Percentiles rank a stretch among this genome's conserved stretches.
phyloP scores from a whole-genome alignment of 2,888 invertebrate genomes.

The Ormia ochracea region DNA sequence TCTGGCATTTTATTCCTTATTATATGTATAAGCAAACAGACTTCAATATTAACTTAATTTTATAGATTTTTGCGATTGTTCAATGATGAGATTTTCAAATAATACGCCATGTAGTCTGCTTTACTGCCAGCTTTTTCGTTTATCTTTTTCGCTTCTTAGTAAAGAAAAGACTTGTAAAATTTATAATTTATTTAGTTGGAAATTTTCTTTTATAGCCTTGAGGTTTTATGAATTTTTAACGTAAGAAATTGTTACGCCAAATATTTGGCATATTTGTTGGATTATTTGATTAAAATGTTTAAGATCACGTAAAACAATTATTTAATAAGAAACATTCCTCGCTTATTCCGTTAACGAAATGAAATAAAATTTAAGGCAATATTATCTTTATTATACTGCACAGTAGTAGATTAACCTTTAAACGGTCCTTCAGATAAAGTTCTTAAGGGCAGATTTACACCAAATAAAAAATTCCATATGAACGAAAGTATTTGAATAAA shows the following conservation, averaged over 20 bases:
- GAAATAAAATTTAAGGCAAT: neutral
- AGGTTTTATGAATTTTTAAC: slow-evolving; percentile 2
- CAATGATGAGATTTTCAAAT: slow-evolving; percentile 32
- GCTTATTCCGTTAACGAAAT: neutral
- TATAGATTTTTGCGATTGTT: neutral
- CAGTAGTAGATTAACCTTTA: too few species aligned
- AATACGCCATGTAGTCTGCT: neutral
- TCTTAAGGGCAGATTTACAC: too few species aligned
- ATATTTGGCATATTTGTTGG: neutral
- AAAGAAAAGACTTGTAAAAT: slow-evolving; percentile 40
- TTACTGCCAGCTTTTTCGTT: neutral
- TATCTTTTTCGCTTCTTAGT: neutral
- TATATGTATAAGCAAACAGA: neutral
- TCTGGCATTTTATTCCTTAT: slow-evolving; percentile 18
- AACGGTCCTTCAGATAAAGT: too few species aligned
- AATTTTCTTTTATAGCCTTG: slow-evolving; percentile 53
- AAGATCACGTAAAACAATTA: slow-evolving; percentile 10
- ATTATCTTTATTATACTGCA: too few species aligned
- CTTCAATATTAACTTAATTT: neutral
- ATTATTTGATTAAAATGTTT: slow-evolving; percentile 15
- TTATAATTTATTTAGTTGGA: slow-evolving; percentile 56
- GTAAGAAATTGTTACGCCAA: neutral
- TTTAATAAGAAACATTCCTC: neutral
- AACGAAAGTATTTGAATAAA: too few species aligned
- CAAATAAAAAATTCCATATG: too few species aligned